Percentiles rank a stretch among this genome's conserved stretches.
Conservation (phyloP, 2,797 vertebrate genomes). For the Hydrocynus forskahlii region DNA sequence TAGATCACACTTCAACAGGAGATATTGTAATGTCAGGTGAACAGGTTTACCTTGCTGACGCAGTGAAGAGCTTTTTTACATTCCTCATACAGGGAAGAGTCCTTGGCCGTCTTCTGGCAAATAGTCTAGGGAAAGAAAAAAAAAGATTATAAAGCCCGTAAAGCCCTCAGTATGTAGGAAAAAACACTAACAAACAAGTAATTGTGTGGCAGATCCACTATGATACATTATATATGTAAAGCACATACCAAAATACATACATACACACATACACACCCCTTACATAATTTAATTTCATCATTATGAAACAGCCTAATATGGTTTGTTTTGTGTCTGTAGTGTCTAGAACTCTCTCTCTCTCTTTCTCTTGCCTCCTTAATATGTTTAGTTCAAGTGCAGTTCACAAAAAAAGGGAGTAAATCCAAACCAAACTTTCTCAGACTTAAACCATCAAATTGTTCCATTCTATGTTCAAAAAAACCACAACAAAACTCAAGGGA, state of each 20-base stretch:
- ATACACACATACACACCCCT: neutral
- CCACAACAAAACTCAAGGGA: constrained; percentile 63
- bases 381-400: constrained; percentile 41
- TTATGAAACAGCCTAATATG: constrained; percentile 7
- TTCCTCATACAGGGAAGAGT: constrained; percentile 82
- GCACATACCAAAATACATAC: too few species aligned
- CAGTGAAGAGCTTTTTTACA: constrained; percentile 90
- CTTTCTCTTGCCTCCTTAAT: constrained; percentile 23
- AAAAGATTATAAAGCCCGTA: neutral
- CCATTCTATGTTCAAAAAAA: constrained; percentile 60
- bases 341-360: neutral
- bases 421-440: constrained; percentile 74
- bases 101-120: constrained; percentile 94
- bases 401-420: constrained; percentile 36
- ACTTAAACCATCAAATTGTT: constrained; percentile 61
- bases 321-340: constrained; percentile 21
- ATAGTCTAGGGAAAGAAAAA: constrained; percentile 85
- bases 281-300: too few species aligned
- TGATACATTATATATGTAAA: too few species aligned
- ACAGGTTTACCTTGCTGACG: constrained; percentile 88
- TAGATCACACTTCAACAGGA: neutral
- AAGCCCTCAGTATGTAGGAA: neutral
- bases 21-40: constrained; percentile 1
- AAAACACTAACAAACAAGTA: too few species aligned
- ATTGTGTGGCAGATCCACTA: too few species aligned